Evolutionary conservation across 2,113 vertebrate species (phyloP), one percentile per base, ranked within the genome.

Genomic region (Tetrao urogallus): DNA sequence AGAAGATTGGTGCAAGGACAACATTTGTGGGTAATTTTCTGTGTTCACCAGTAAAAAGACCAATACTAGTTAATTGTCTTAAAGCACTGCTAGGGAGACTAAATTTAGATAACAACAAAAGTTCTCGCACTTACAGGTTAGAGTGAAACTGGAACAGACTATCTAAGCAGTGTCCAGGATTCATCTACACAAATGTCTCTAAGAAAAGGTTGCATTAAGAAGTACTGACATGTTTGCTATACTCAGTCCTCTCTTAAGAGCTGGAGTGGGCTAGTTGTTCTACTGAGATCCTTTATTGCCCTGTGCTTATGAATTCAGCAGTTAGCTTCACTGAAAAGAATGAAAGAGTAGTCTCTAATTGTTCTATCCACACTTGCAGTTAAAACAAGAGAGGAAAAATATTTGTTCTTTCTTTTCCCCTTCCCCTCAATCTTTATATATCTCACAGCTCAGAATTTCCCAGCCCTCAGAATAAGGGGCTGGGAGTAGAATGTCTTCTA

Each of bases 61-160:
- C 54, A 65, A 56, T 87, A 82, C 40, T 54, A 88, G 71, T 84
- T 78, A 92, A 86, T 38, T 90, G 63, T 54, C 70, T 90, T 63
- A 89, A 93, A 66, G 63, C 58, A 94, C 47, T 88, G 88, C 86
- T 84, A 93, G 24, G 83, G 70, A 93, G 38, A 78, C 73, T 84
- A 24, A 80, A 86, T 38, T 61, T 72, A 90, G 43, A 67, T 24
- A 80, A 57, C 61, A 69, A 40, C 70, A 89, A 93, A 90, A 93
- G 80, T 81, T 84, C 43, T 86, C 81, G 71, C 28, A 57, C 65
- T 92, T 72, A 52, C 36, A 93, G 61, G 77, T 61, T 86, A 93
- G 61, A 73, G 72, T 84, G 70, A 66, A 95, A 84, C 86, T 61
- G 65, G 47, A 79, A 74, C 8, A 90, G 69, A 77, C 81, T 75